Evolutionary conservation across 2,888 invertebrate genomes (phyloP), one percentile per base, ranked within the genome.

Genomic region (Pecten maximus): DNA sequence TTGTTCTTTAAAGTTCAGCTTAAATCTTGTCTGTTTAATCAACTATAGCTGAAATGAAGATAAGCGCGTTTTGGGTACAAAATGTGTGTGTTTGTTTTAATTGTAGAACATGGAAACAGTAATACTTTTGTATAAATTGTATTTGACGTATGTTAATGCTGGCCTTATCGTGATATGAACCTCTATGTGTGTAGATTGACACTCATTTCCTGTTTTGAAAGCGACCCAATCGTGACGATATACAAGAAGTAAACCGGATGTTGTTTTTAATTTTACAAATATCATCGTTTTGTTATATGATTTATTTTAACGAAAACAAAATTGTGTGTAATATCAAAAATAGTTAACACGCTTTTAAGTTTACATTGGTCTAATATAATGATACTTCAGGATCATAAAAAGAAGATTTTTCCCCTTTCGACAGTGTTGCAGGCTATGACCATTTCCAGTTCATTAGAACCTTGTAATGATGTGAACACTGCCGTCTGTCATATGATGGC

Each of bases 201-300:
- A 19, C 74, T 23, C 74, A 74, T 74, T 28, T 74, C 74, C 74
- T 74, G 74, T 74, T 74, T 74, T 74, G 74, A 74, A 74, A 28
- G 35, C 8, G 35, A 3, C 12, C 0, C 8, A n/a, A 54, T 74
- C 35, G 74, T 74, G 74, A 35, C 74, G 3, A 12, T 60, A 23
- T 60, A 23, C 16, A 60, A 6, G n/a, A 60, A 60, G 23, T 28
- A 1, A 74, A 23, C 74, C 74, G 74, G 15, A 74, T 35, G 23
- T 74, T 28, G 10, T 19, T 74, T 44, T 74, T 8, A 74, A 74
- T 28, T 28, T 60, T 28, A 35, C 74, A 74, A 0, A 74, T 74
- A 10, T 35, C 6, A 44, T 10, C 44, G 44, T 44, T 44, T 44
- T 6, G 44, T 10, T 44, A 44, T 44, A 44, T 6, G 44, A 44